These are phyloP conservation scores for Nemotelus nigrinus DNA, from an alignment of 2,888 invertebrate species.

Conservation along the genomic window DNA sequence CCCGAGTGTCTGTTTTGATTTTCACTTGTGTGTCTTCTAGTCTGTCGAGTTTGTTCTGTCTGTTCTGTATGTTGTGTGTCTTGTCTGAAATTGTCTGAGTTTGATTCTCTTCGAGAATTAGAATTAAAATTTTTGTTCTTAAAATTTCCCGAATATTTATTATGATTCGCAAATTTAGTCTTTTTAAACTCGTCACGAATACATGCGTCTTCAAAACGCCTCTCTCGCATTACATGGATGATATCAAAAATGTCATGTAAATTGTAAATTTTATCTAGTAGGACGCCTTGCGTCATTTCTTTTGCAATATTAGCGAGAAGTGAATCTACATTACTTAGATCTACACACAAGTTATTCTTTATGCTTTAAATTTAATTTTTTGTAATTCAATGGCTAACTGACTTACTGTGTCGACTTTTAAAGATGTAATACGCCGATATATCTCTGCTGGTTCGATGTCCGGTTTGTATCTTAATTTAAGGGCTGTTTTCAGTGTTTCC, in stretches of 20 bases:
- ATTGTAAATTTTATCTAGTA: not conserved
- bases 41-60: not conserved
- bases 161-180: too few species aligned
- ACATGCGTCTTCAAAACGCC: not conserved
- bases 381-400: not conserved
- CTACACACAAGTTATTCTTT: too few species aligned
- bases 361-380: not conserved
- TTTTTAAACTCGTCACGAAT: not conserved
- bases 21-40: too few species aligned
- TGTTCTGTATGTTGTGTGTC: not conserved
- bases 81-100: not conserved
- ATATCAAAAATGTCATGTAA: not conserved
- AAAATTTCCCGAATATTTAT: too few species aligned
- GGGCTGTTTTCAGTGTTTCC: not conserved
- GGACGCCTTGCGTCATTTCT: too few species aligned
- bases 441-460: not conserved
- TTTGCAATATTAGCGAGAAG: too few species aligned
- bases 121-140: too few species aligned
- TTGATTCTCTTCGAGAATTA: not conserved
- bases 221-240: not conserved
- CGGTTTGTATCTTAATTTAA: not conserved
- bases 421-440: not conserved
- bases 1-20: not conserved
- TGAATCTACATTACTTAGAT: too few species aligned
- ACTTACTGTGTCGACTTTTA: not conserved